phyloP scores from a whole-genome alignment of 2,797 vertebrate species.

The Streptopelia turtur region DNA sequence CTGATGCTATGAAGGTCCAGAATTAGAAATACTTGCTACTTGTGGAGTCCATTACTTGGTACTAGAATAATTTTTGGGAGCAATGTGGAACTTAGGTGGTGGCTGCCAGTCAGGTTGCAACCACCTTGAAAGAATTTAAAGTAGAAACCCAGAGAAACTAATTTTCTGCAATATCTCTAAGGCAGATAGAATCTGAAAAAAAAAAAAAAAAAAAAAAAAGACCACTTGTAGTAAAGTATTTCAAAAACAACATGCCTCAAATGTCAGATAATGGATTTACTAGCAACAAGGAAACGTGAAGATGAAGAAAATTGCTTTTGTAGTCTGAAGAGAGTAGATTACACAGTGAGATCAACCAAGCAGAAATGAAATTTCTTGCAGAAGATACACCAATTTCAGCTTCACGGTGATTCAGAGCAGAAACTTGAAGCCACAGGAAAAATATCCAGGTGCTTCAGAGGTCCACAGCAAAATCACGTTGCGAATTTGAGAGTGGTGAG shows the following conservation, averaged over 20 bases:
- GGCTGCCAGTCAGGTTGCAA: neutral
- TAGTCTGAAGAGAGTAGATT: neutral
- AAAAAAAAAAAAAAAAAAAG: neutral
- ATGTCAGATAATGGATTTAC: neutral
- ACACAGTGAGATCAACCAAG: neutral
- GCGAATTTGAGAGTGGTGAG: neutral
- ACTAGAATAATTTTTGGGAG: neutral
- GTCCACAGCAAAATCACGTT: neutral
- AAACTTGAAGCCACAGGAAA: neutral
- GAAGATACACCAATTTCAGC: neutral
- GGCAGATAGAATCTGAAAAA: neutral
- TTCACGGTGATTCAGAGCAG: neutral
- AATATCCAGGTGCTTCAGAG: neutral
- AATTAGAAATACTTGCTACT: neutral
- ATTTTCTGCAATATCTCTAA: neutral
- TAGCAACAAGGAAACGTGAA: neutral
- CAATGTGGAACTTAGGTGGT: neutral
- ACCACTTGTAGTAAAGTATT: neutral
- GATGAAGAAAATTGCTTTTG: neutral
- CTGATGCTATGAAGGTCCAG: neutral
- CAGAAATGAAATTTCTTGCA: neutral
- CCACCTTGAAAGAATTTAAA: neutral
- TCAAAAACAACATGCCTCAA: neutral
- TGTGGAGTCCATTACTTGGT: neutral
- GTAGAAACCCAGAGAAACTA: neutral